Conservation (phyloP, 2,113 vertebrate species). For the Platichthys stellatus region DNA sequence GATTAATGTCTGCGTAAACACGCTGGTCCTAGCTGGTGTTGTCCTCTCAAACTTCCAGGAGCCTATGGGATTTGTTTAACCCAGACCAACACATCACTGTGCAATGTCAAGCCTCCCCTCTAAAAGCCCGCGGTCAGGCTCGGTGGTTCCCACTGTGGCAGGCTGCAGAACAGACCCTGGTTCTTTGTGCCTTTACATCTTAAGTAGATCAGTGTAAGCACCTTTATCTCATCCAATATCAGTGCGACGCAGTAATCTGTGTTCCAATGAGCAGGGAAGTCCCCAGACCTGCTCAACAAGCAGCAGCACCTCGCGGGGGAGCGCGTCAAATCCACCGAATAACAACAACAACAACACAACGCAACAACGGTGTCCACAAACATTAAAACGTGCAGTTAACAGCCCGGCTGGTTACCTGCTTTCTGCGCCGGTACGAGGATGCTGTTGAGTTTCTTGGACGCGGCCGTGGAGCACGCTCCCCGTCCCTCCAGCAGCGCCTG, state of each 20-base stretch:
- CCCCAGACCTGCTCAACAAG: neutral
- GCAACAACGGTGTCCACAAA: neutral
- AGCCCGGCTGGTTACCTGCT: conserved; percentile 79
- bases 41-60: conserved; percentile 36
- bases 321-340: conserved; percentile 26
- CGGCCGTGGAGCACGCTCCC: conserved; percentile 85
- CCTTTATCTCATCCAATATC: conserved; percentile 17
- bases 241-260: conserved; percentile 2
- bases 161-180: conserved; percentile 5
- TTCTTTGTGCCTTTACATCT: neutral
- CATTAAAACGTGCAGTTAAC: neutral
- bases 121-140: conserved; percentile 5
- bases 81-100: conserved; percentile 23
- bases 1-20: conserved; percentile 22
- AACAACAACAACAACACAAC: conserved; percentile 2
- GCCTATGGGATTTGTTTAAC: conserved; percentile 25
- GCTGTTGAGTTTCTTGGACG: conserved; percentile 68
- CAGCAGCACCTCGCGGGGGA: conserved; percentile 5
- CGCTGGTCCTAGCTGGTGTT: conserved; percentile 12
- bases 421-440: conserved; percentile 64
- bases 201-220: conserved; percentile 4
- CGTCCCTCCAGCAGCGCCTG: conserved; percentile 91
- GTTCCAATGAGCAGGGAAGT: conserved; percentile 19
- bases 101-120: conserved; percentile 28
- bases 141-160: conserved; percentile 1